phyloP scores from a whole-genome alignment of 1,140 invertebrate genomes.

The Diploscapter pachys region DNA sequence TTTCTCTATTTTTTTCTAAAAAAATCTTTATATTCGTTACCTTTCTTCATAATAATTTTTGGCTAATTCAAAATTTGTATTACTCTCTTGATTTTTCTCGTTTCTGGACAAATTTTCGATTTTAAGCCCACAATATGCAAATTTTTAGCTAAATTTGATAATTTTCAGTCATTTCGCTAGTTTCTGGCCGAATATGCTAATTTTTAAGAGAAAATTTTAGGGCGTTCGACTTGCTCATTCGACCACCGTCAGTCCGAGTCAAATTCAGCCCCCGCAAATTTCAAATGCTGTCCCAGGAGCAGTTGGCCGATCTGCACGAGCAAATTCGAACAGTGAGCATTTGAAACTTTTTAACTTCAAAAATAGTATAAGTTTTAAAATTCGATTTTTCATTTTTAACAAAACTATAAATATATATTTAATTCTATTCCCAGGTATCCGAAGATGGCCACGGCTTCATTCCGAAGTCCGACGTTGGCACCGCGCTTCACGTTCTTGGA shows the following conservation, averaged over 20 bases:
- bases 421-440: constrained; percentile 24
- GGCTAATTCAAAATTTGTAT: not conserved
- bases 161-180: no score
- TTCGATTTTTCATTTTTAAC: not conserved
- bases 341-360: not conserved
- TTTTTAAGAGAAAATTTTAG: no score
- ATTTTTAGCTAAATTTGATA: no score
- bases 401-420: not conserved
- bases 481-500: constrained; percentile 50
- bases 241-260: no score
- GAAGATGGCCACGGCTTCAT: constrained; percentile 43
- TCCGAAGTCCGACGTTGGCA: constrained; percentile 39
- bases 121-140: no score
- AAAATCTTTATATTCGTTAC: not conserved
- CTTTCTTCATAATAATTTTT: not conserved
- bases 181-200: no score
- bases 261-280: not conserved
- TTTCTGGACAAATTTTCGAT: no score
- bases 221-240: no score
- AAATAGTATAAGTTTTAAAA: not conserved
- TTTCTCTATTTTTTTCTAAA: not conserved
- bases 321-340: constrained; percentile 24
- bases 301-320: constrained; percentile 32
- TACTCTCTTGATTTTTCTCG: no score
- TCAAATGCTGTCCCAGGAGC: constrained; percentile 30